Percentiles rank a stretch among this genome's conserved stretches.
Conservation (phyloP, 2,888 invertebrate genomes). For the Portevinia maculata region DNA sequence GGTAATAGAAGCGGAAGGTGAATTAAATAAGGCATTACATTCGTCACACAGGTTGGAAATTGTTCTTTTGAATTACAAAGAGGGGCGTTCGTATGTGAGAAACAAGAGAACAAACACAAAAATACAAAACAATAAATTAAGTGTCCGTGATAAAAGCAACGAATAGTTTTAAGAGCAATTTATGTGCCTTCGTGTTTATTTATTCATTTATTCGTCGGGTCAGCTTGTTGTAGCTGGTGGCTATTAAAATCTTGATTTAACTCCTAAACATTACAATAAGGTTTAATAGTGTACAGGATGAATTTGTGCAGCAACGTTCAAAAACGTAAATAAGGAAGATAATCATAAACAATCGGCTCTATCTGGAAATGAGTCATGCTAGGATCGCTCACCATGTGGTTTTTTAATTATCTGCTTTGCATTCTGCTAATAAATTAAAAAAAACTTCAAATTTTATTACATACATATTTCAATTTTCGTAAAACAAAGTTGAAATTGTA, state of each 20-base stretch:
- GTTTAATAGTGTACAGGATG: not conserved
- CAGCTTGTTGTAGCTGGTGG: not conserved
- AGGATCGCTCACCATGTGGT: too few species aligned
- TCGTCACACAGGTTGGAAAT: slow-evolving; percentile 38
- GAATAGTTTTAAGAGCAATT: slow-evolving; percentile 22
- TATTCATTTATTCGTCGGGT: slow-evolving; percentile 15
- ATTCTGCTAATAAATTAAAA: too few species aligned
- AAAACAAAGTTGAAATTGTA: too few species aligned
- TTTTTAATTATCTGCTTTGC: too few species aligned
- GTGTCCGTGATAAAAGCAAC: not conserved
- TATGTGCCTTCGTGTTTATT: slow-evolving; percentile 6
- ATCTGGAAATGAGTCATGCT: not conserved
- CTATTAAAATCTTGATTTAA: not conserved
- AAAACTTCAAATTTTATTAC: too few species aligned
- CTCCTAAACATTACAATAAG: not conserved
- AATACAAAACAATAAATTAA: slow-evolving; percentile 30
- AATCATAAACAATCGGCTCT: not conserved
- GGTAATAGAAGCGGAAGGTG: slow-evolving; percentile 10
- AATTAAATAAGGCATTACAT: slow-evolving; percentile 37
- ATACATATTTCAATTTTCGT: too few species aligned
- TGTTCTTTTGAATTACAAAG: slow-evolving; percentile 25
- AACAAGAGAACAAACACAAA: not conserved
- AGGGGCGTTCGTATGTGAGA: not conserved
- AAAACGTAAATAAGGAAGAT: not conserved
- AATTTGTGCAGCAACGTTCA: not conserved